A percentile compares a stretch with the other conserved stretches of the same genome.
Conservation (phyloP, 1,140 invertebrate species). For the Drosophila rhopaloa region DNA sequence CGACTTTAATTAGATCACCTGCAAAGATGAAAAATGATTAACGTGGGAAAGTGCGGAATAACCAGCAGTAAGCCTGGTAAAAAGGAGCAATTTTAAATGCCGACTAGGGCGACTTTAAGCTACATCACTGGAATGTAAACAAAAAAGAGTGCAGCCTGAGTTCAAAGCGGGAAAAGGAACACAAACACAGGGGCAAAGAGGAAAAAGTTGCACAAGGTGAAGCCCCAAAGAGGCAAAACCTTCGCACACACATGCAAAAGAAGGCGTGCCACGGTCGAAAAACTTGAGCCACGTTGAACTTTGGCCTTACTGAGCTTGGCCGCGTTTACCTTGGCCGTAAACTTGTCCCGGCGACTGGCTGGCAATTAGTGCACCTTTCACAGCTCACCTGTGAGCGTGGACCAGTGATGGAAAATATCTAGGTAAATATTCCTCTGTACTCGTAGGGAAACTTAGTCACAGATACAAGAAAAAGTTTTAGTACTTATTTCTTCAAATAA, state of each 20-base stretch:
- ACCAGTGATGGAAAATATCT: background rate
- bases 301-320: conserved; percentile 61
- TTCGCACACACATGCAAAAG: conserved; percentile 20
- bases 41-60: conserved; percentile 30
- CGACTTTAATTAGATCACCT: conserved; percentile 67
- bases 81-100: conserved; percentile 28
- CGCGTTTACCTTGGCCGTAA: conserved; percentile 78
- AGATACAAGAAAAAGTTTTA: too few relatives aligned
- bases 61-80: conserved; percentile 19
- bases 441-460: too few relatives aligned
- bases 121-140: background rate
- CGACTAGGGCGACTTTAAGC: conserved; percentile 32
- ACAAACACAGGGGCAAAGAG: conserved; percentile 42
- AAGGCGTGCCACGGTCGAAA: conserved; percentile 67
- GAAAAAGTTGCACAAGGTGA: conserved; percentile 56
- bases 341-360: conserved; percentile 72
- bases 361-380: conserved; percentile 75
- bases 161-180: conserved; percentile 34
- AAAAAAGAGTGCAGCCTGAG: background rate
- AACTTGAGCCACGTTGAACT: conserved; percentile 73
- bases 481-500: too few relatives aligned
- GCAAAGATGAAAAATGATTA: conserved; percentile 60
- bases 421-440: too few relatives aligned
- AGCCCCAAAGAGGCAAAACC: conserved; percentile 14
- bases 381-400: conserved; percentile 1